These are phyloP conservation scores for Petrolisthes manimaculis DNA, from an alignment of 2,888 invertebrate genomes.

Conservation along the genomic window DNA sequence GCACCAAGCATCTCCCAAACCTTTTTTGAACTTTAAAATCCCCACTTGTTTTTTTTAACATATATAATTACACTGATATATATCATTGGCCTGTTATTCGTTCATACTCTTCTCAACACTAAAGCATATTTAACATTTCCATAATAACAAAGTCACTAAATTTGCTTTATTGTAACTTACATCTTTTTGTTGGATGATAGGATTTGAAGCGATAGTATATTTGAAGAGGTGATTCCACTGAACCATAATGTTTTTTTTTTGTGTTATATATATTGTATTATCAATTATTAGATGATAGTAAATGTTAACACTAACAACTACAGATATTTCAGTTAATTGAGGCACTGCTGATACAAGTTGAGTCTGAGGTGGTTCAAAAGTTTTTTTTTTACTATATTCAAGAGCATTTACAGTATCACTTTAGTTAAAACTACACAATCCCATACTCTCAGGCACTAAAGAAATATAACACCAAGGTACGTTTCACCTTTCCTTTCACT, in stretches of 20 bases:
- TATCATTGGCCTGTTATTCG: conserved; percentile 44
- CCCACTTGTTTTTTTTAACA: conserved; percentile 15
- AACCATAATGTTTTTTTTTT: conserved; percentile 40
- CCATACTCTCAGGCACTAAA: conserved; percentile 55
- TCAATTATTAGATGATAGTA: conserved; percentile 52
- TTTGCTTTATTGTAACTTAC: conserved; percentile 47
- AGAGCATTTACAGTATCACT: conserved; percentile 57
- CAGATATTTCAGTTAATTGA: conserved; percentile 58
- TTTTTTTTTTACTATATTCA: conserved; percentile 43
- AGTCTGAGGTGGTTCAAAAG: conserved; percentile 46
- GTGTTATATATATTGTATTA: conserved; percentile 11
- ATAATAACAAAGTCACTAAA: conserved; percentile 51
- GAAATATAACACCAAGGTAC: conserved; percentile 55
- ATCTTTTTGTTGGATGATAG: conserved; percentile 30
- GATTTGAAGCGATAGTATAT: conserved; percentile 45
- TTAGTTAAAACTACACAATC: conserved; percentile 51
- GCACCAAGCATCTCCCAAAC: conserved; percentile 50
- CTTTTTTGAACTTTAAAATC: conserved; percentile 44
- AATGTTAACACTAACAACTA: conserved; percentile 59
- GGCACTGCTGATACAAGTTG: conserved; percentile 59
- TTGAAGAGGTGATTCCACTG: conserved; percentile 53
- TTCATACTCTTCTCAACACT: conserved; percentile 41
- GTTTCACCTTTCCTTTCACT: conserved; percentile 26
- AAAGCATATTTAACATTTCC: conserved; percentile 37
- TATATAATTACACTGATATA: conserved; percentile 6